phyloP scores from a whole-genome alignment of 2,888 invertebrate genomes.

The Acrobeloides nanus region DNA sequence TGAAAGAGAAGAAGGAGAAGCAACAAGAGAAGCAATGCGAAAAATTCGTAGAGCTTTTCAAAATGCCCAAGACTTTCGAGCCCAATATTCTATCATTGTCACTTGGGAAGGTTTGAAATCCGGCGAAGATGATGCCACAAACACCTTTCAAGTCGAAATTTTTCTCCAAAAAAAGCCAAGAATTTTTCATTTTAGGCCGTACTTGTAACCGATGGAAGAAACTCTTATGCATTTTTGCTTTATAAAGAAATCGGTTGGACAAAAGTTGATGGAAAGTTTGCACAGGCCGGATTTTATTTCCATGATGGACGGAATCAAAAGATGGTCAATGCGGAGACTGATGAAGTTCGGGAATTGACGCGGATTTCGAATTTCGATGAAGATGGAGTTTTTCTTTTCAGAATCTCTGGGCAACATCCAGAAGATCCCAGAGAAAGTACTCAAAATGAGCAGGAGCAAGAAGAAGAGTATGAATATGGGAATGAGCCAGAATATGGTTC shows the following conservation, averaged over 20 bases:
- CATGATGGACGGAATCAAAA: constrained; percentile 71
- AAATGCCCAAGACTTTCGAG: constrained; percentile 67
- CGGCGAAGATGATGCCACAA: constrained; percentile 61
- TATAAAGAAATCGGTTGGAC: constrained; percentile 86
- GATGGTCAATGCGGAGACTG: constrained; percentile 81
- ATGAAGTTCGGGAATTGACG: constrained; percentile 74
- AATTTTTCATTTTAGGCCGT: constrained; percentile 69
- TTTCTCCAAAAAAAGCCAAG: constrained; percentile 19
- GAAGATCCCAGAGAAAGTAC: constrained; percentile 30
- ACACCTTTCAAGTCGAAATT: constrained; percentile 59
- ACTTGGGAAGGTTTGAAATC: constrained; percentile 70
- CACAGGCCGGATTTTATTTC: constrained; percentile 83
- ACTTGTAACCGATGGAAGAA: constrained; percentile 68
- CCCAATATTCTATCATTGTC: constrained; percentile 72
- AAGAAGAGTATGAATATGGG: constrained; percentile 34
- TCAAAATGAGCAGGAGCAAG: constrained; percentile 22
- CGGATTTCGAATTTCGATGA: constrained; percentile 78
- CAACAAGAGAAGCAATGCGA: constrained; percentile 29
- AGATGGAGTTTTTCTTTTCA: constrained; percentile 78
- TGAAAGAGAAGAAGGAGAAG: constrained; percentile 26
- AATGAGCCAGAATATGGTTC: constrained; percentile 17
- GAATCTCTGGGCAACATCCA: constrained; percentile 59
- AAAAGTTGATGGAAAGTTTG: constrained; percentile 63
- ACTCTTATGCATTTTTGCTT: constrained; percentile 76
- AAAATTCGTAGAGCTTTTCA: constrained; percentile 69